Conservation (phyloP, 1,140 invertebrate species). For the Venustaconcha ellipsiformis region DNA sequence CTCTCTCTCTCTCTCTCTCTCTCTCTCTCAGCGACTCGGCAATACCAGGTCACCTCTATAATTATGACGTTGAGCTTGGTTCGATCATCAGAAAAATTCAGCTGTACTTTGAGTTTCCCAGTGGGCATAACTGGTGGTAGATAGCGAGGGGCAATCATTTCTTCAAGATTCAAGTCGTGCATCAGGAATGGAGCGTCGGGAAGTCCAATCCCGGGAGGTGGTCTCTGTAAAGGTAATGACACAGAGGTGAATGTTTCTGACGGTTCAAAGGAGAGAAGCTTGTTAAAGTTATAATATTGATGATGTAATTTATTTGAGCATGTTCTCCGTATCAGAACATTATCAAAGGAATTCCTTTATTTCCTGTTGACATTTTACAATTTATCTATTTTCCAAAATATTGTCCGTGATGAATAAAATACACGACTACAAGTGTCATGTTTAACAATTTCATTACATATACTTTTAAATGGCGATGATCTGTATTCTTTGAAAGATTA, state of each 20-base stretch:
- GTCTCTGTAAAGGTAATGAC: neutral
- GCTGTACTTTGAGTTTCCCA: constrained; percentile 60
- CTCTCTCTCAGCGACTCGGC: neutral
- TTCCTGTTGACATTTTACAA: no score
- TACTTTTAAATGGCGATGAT: no score
- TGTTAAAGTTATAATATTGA: neutral
- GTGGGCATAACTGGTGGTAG: constrained; percentile 57
- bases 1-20: constrained; percentile 14
- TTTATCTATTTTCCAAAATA: no score
- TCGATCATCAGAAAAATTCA: constrained; percentile 52
- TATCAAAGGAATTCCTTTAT: no score
- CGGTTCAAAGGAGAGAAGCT: neutral
- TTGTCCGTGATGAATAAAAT: no score
- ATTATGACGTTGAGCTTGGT: constrained; percentile 58
- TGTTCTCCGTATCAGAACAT: neutral
- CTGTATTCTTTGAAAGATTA: no score
- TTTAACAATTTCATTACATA: no score
- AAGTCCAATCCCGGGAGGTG: constrained; percentile 52
- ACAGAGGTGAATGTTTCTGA: neutral
- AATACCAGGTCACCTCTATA: constrained; percentile 50
- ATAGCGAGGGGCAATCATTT: constrained; percentile 55
- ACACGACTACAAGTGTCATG: no score
- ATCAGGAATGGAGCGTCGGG: constrained; percentile 61
- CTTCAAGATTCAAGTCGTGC: constrained; percentile 62
- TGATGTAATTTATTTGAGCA: neutral